Base-by-base conservation (phyloP, 2,888 invertebrate genomes). In the Bellardia pandia region DNA sequence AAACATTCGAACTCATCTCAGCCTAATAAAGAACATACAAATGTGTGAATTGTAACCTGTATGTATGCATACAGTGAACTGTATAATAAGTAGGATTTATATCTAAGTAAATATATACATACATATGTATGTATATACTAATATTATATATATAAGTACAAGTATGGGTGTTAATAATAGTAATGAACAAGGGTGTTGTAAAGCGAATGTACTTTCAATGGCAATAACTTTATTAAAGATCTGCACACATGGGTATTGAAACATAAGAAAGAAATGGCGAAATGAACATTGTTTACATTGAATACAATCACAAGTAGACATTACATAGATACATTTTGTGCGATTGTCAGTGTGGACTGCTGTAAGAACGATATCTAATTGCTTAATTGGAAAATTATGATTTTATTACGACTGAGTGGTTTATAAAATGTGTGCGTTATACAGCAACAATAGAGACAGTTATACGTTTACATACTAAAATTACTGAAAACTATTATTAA, bases 351-450 rank as follows among this genome's bases (percentile, higher is more conserved):
- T 33, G n/a, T 33, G 16, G 45, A 40, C 37, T 64, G 40, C 40
- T 9, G 40, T n/a, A 33, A 14, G 51, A 53, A 51, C 40, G 37
- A 60, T 16, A 13, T 33, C 8, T 51, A 76, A 79, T 69, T 14
- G 58, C 66, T 81, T 68, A 68, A 81, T 75, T 81, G n/a, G 48
- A 81, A 81, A 66, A 68, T 81, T 56, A 81, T 75, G 40, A 75
- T 66, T 66, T 23, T 14, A 62, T 30, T 72, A 80, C 60, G 13
- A 45, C 11, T 0, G 13, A 7, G 37, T 14, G 30, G 56, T 68
- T 68, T 33, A 14, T 37, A 8, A 78, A 76, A n/a, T 48, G 33
- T 45, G 64, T 64, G 37, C 51, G 13, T 37, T 23, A 23, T 37
- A 7, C 3, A 13, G 6, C 11, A 11, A 45, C 45, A 13, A 2